Conservation (phyloP, 2,888 invertebrate genomes). For the Trissonchulus latispiculum region DNA sequence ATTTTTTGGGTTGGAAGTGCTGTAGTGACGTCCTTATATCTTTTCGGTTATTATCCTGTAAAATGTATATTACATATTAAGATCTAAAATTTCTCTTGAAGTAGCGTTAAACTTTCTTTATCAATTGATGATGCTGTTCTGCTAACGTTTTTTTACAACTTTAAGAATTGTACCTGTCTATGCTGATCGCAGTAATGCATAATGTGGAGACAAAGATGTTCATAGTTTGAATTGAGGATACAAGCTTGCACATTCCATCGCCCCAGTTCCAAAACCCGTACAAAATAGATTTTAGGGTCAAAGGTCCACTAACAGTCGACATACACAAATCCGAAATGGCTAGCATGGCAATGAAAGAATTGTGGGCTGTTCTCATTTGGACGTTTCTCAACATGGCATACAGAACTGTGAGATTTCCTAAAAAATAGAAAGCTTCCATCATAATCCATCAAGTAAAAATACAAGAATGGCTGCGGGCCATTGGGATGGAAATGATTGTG, state of each 20-base stretch:
- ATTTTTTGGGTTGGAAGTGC: no score
- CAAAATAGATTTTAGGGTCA: slow-evolving; percentile 73
- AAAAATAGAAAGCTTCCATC: no score
- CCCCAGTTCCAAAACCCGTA: slow-evolving; percentile 78
- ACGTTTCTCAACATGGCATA: slow-evolving; percentile 66
- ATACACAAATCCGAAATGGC: slow-evolving; percentile 59
- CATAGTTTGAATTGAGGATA: slow-evolving; percentile 70
- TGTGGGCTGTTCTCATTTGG: slow-evolving; percentile 75
- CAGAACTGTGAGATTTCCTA: slow-evolving; percentile 76
- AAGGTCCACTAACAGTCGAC: slow-evolving; percentile 77
- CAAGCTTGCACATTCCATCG: slow-evolving; percentile 69
- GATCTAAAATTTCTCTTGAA: no score
- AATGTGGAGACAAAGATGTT: slow-evolving; percentile 87
- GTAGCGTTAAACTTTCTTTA: no score
- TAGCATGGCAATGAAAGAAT: slow-evolving; percentile 47
- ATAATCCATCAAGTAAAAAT: no score
- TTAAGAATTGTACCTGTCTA: slow-evolving; percentile 38
- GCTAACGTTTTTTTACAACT: no score
- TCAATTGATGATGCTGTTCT: no score
- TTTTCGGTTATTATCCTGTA: no score
- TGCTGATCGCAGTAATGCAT: slow-evolving; percentile 73
- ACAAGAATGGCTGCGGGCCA: no score
- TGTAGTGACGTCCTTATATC: no score
- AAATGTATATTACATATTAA: no score
- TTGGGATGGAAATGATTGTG: no score